Evolutionary conservation across 2,888 invertebrate genomes (phyloP), one percentile per base, ranked within the genome.

Genomic region (Xylocampa areola): DNA sequence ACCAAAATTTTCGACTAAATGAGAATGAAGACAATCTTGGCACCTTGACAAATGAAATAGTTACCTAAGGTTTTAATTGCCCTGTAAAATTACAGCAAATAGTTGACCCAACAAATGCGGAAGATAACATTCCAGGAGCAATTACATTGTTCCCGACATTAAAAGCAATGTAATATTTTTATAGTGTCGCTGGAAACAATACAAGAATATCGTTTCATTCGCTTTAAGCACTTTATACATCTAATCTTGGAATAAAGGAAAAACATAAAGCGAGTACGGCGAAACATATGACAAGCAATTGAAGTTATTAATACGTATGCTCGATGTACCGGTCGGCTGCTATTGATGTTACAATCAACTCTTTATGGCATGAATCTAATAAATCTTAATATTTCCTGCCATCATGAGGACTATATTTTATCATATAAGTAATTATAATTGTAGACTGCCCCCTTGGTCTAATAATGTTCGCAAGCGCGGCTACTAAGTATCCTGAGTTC

Each of bases 71-170:
- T 53, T 21, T 49, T 73, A 66, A 69, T 62, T 70, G 50, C 23
- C 36, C 19, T 30, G 17, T 47, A 63, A 64, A 58, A 52, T 58
- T 41, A 50, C 47, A 54, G 47, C 45, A 58, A 62, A 32, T 32
- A 37, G 44, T 17, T 29, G 19, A 48, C 65, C 47, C 16, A 41
- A 35, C 30, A 37, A 55, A 73, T 54, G 55, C 68, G 76, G 79
- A 76, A 77, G 70, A 49, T 69, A 49, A 58, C 43, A 65, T 67
- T 66, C 37, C 40, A 55, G 43, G 30, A 57, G 48, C 52, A 68
- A 77, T 76, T 68, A 55, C 68, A 62, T 27, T 53, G 13, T 51
- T 54, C 48, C 40, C 14, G 27, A 52, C 60, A 68, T 61, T n/a
- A 54, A 43, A 6, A 36, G 6, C 23, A 33, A 49, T 60, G 40